Evolutionary conservation across 2,797 vertebrate genomes (phyloP).

Genomic region (Acestrorhynchus altus): DNA sequence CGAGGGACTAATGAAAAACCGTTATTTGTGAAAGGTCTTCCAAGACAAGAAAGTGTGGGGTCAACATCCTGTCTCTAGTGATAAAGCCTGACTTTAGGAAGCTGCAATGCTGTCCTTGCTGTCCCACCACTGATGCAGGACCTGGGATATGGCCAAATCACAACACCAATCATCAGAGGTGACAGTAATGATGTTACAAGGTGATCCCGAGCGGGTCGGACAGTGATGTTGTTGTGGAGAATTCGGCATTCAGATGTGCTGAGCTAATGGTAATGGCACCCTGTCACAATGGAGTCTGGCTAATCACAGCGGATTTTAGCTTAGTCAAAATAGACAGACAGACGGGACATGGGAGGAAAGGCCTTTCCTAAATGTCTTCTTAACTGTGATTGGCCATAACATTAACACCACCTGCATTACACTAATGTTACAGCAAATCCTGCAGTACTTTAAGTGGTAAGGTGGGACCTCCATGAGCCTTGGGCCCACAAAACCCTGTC

Average conservation of each 20-base stretch:
- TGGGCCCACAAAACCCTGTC: too few relatives aligned
- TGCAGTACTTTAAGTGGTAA: too few relatives aligned
- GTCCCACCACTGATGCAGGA: not conserved
- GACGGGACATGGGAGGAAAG: not conserved
- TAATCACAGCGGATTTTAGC: not conserved
- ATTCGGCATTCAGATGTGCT: not conserved
- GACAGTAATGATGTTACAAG: slow-evolving; percentile 21
- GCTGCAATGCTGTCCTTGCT: not conserved
- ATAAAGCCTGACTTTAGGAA: slow-evolving; percentile 18
- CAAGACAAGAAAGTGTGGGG: not conserved
- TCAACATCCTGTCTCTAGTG: slow-evolving; percentile 1
- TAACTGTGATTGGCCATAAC: not conserved
- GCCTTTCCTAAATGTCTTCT: not conserved
- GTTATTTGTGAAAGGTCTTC: not conserved
- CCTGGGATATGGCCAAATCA: slow-evolving; percentile 1
- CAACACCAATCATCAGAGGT: slow-evolving; percentile 13
- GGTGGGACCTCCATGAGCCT: too few relatives aligned
- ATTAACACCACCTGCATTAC: too few relatives aligned
- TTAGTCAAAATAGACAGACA: not conserved
- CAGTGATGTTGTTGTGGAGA: slow-evolving; percentile 11
- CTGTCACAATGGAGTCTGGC: slow-evolving; percentile 3
- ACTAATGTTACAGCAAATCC: too few relatives aligned
- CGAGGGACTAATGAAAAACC: not conserved
- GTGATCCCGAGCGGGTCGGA: not conserved
- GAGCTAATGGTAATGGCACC: slow-evolving; percentile 18